These are phyloP conservation scores for Macaria notata DNA, from an alignment of 2,888 invertebrate genomes.

Conservation along the genomic window DNA sequence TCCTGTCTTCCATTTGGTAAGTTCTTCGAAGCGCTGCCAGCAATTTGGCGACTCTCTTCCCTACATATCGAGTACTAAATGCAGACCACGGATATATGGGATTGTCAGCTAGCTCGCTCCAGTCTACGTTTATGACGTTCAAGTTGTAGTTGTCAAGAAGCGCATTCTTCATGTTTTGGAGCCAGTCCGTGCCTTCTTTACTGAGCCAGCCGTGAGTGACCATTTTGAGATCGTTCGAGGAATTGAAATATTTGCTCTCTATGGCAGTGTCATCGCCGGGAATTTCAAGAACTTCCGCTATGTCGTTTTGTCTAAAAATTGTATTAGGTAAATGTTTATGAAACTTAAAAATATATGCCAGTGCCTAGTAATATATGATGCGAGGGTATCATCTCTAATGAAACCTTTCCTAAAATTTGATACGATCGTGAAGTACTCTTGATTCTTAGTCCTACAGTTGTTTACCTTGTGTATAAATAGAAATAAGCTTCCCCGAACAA, in stretches of 20 bases:
- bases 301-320: slow-evolving; percentile 52
- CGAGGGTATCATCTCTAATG: no score
- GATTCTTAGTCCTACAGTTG: not conserved
- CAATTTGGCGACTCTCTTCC: slow-evolving; percentile 58
- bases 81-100: slow-evolving; percentile 68
- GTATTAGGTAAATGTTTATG: no score
- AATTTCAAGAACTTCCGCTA: slow-evolving; percentile 53
- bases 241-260: slow-evolving; percentile 61
- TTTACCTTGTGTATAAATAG: slow-evolving; percentile 71
- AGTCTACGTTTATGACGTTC: slow-evolving; percentile 78
- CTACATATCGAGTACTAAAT: slow-evolving; percentile 67
- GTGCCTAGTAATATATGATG: no score
- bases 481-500: slow-evolving; percentile 66
- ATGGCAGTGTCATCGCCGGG: slow-evolving; percentile 42
- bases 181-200: slow-evolving; percentile 56
- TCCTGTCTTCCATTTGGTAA: slow-evolving; percentile 42
- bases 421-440: no score
- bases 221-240: slow-evolving; percentile 67
- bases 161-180: slow-evolving; percentile 67
- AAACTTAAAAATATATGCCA: no score
- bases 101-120: slow-evolving; percentile 65
- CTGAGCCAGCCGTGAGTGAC: slow-evolving; percentile 82
- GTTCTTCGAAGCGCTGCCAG: slow-evolving; percentile 45
- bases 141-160: slow-evolving; percentile 63
- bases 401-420: no score